Conservation (phyloP, 2,797 vertebrate genomes). For the Scleropages formosus region DNA sequence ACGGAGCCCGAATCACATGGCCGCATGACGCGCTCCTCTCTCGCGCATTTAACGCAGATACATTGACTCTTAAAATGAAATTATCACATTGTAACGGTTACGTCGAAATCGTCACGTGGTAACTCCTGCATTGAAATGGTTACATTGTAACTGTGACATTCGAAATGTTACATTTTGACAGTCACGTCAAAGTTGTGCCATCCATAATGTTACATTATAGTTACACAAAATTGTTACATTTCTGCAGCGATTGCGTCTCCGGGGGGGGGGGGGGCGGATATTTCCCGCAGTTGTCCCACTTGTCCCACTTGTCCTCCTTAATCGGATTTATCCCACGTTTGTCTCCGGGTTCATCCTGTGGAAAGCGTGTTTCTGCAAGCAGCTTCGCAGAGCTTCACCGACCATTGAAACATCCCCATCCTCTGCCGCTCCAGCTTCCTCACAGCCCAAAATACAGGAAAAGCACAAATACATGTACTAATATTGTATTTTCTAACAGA, state of each 20-base stretch:
- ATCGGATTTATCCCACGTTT: too few species aligned
- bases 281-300: constrained; percentile 41
- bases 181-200: too few species aligned
- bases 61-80: too few species aligned
- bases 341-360: too few species aligned
- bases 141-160: constrained; percentile 26
- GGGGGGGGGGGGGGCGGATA: constrained; percentile 43
- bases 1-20: too few species aligned
- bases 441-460: constrained; percentile 54
- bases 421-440: constrained; percentile 53
- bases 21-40: too few species aligned
- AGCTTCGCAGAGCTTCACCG: constrained; percentile 65
- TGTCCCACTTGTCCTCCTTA: constrained; percentile 9
- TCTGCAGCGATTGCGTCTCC: too few species aligned
- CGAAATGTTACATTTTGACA: too few species aligned
- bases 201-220: too few species aligned
- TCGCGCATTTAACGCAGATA: too few species aligned
- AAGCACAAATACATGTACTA: constrained; percentile 27
- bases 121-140: constrained; percentile 52
- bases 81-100: neutral
- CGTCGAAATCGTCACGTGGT: constrained; percentile 47
- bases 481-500: constrained; percentile 52
- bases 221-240: too few species aligned
- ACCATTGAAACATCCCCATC: constrained; percentile 55
- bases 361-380: too few species aligned